phyloP scores from a whole-genome alignment of 2,113 vertebrate genomes.

The Conger conger region DNA sequence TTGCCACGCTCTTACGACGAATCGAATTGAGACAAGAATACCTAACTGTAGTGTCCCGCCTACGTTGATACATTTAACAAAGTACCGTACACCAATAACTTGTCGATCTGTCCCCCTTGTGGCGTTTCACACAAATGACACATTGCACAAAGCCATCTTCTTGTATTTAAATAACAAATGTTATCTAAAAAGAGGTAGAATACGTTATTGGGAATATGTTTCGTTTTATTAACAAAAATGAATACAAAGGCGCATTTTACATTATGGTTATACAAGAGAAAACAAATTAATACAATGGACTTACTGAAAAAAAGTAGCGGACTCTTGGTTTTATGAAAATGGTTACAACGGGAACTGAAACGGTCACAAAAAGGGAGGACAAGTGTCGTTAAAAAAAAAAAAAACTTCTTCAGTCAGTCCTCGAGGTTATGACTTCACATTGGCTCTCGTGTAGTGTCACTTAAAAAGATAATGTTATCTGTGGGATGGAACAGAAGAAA shows the following conservation, averaged over 20 bases:
- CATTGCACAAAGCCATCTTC: neutral
- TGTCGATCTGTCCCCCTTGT: neutral
- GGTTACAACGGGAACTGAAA: neutral
- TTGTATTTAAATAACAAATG: neutral
- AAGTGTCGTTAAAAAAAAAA: neutral
- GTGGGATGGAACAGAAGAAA: conserved; percentile 56
- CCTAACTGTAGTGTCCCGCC: conserved; percentile 38
- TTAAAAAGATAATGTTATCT: conserved; percentile 97
- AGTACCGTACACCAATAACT: neutral
- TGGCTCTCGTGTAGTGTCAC: conserved; percentile 76
- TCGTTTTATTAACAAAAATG: neutral
- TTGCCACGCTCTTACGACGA: conserved; percentile 28
- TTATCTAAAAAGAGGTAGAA: neutral
- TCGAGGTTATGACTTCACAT: conserved; percentile 54
- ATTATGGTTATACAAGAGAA: neutral
- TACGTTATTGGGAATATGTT: neutral
- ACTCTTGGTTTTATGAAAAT: neutral
- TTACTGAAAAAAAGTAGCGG: neutral
- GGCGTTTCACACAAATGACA: neutral
- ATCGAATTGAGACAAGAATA: conserved; percentile 65
- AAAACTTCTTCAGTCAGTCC: neutral
- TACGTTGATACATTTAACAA: neutral
- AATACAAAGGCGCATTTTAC: neutral
- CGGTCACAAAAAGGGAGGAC: neutral
- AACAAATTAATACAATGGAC: conserved; percentile 21